Evolutionary conservation across 2,888 invertebrate genomes (phyloP).

Genomic region (Melipona bicolor): DNA sequence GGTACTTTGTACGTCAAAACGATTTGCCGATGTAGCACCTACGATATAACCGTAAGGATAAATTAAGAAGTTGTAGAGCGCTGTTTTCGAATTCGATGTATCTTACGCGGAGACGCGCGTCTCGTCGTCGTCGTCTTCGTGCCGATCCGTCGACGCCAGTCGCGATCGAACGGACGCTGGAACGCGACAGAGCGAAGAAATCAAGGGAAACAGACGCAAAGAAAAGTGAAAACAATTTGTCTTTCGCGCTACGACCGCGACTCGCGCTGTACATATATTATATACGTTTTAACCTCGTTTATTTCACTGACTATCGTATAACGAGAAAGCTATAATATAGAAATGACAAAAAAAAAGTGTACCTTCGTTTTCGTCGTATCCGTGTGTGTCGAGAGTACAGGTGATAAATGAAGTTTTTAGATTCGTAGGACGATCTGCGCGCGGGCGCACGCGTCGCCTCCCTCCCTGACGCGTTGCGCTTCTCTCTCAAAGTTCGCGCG

Average conservation of each 20-base stretch:
- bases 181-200: background rate
- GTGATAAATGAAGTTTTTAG: slow-evolving; percentile 48
- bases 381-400: slow-evolving; percentile 51
- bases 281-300: slow-evolving; percentile 63
- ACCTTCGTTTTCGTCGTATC: slow-evolving; percentile 61
- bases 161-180: background rate
- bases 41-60: slow-evolving; percentile 34
- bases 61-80: slow-evolving; percentile 28
- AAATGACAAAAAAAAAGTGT: slow-evolving; percentile 43
- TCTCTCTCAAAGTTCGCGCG: background rate
- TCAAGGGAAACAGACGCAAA: slow-evolving; percentile 24
- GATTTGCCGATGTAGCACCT: slow-evolving; percentile 5
- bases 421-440: slow-evolving; percentile 61
- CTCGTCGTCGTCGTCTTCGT: background rate
- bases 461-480: background rate
- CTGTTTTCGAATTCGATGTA: slow-evolving; percentile 6
- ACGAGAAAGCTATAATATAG: slow-evolving; percentile 49
- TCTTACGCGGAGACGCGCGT: background rate
- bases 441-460: background rate
- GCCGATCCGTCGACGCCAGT: background rate
- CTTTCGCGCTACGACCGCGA: slow-evolving; percentile 55
- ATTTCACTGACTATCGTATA: slow-evolving; percentile 52
- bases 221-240: slow-evolving; percentile 21
- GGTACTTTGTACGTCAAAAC: slow-evolving; percentile 17
- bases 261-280: slow-evolving; percentile 48